Percentiles rank a stretch among this genome's conserved stretches.
phyloP scores from a whole-genome alignment of 1,140 invertebrate genomes.

The Gerris buenoi region DNA sequence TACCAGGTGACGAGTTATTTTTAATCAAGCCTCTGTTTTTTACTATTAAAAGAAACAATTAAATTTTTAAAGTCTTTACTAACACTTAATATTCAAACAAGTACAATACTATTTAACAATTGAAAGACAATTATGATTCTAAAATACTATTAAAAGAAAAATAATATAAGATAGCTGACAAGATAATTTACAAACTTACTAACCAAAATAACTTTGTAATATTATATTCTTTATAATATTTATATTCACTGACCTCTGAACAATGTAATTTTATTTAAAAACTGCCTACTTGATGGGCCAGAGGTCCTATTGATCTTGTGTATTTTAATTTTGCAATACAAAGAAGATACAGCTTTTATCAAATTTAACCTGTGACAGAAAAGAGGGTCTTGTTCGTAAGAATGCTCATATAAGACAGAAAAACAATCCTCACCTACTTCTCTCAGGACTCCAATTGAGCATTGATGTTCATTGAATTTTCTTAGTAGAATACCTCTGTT shows the following conservation, averaged over 20 bases:
- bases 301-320: background rate
- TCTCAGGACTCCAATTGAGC: background rate
- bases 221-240: no score
- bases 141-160: no score
- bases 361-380: background rate
- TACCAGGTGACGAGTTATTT: no score
- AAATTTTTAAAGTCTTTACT: no score
- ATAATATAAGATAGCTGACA: no score
- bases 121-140: no score
- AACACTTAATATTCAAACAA: no score
- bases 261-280: background rate
- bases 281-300: background rate
- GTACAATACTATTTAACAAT: no score
- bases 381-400: background rate
- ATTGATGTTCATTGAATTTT: background rate
- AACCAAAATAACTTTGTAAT: no score
- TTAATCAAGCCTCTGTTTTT: no score
- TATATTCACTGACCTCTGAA: background rate
- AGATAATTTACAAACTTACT: no score
- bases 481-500: background rate
- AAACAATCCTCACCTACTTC: background rate
- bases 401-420: background rate
- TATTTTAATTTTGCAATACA: background rate
- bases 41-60: no score
- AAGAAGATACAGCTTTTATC: background rate